Percentiles rank a stretch among this genome's conserved stretches.
These are phyloP conservation scores for Caenorhabditis afra DNA, from an alignment of 2,888 invertebrate species.

Conservation along the genomic window DNA sequence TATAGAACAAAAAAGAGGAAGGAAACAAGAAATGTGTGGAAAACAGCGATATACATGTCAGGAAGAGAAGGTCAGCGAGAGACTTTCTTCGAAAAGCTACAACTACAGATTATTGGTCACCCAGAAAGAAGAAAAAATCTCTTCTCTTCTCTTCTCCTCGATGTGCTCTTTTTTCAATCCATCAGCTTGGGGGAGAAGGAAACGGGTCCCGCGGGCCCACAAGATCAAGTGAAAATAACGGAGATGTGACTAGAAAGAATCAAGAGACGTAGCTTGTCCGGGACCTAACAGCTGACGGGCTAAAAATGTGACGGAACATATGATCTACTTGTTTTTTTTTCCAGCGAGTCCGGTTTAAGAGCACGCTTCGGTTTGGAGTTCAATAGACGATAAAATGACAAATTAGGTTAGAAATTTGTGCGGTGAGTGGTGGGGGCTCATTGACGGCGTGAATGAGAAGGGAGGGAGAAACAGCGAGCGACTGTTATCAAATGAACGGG, in stretches of 20 bases:
- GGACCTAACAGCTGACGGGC: conserved; percentile 32
- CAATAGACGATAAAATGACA: neutral
- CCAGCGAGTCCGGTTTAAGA: neutral
- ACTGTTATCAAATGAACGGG: conserved; percentile 51
- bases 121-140: neutral
- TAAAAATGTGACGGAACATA: conserved; percentile 53
- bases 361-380: too few species aligned
- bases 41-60: too few species aligned
- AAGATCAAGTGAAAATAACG: conserved; percentile 11
- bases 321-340: conserved; percentile 49
- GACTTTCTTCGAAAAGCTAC: too few species aligned
- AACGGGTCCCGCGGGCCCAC: neutral
- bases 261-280: neutral
- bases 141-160: neutral
- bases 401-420: too few species aligned
- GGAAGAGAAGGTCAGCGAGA: too few species aligned
- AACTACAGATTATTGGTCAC: neutral
- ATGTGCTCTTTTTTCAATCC: neutral
- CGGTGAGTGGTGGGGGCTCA: neutral
- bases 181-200: neutral
- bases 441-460: neutral
- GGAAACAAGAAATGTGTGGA: too few species aligned
- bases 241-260: neutral
- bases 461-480: neutral
- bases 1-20: too few species aligned